A percentile compares a stretch with the other conserved stretches of the same genome.
These are phyloP conservation scores for Cardiocondyla obscurior DNA, from an alignment of 1,140 invertebrate species.

Conservation along the genomic window DNA sequence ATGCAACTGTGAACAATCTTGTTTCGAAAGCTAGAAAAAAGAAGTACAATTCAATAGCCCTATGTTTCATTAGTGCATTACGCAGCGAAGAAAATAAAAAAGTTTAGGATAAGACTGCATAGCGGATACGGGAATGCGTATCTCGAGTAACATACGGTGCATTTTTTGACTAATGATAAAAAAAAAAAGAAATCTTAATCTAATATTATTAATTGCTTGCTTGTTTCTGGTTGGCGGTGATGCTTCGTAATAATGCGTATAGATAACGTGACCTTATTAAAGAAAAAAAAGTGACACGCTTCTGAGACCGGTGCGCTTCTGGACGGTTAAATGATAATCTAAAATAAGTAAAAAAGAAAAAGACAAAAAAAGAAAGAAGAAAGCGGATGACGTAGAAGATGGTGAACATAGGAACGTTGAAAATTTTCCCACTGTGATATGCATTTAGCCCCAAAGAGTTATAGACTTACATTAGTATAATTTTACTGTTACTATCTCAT, in stretches of 20 bases:
- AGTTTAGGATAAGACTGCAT: slow-evolving; percentile 80
- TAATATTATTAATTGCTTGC: slow-evolving; percentile 72
- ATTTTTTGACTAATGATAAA: slow-evolving; percentile 73
- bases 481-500: slow-evolving; percentile 83
- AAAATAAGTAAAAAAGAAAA: slow-evolving; percentile 60
- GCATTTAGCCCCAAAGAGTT: slow-evolving; percentile 84
- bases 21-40: slow-evolving; percentile 28
- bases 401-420: slow-evolving; percentile 72
- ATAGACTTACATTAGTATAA: slow-evolving; percentile 84
- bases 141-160: slow-evolving; percentile 78
- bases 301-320: slow-evolving; percentile 64
- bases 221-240: slow-evolving; percentile 76
- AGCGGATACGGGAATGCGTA: slow-evolving; percentile 76
- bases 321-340: slow-evolving; percentile 65
- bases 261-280: slow-evolving; percentile 72
- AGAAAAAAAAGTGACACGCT: slow-evolving; percentile 57
- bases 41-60: slow-evolving; percentile 47
- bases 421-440: slow-evolving; percentile 83
- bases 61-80: slow-evolving; percentile 61
- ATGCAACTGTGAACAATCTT: slow-evolving; percentile 29
- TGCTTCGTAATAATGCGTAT: slow-evolving; percentile 70
- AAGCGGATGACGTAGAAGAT: slow-evolving; percentile 8
- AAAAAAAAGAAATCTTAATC: slow-evolving; percentile 61
- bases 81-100: slow-evolving; percentile 71
- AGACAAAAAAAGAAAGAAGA: slow-evolving; percentile 55